Evolutionary conservation across 2,888 invertebrate species (phyloP), one percentile per base, ranked within the genome.

Genomic region (Cheilosia urbana): DNA sequence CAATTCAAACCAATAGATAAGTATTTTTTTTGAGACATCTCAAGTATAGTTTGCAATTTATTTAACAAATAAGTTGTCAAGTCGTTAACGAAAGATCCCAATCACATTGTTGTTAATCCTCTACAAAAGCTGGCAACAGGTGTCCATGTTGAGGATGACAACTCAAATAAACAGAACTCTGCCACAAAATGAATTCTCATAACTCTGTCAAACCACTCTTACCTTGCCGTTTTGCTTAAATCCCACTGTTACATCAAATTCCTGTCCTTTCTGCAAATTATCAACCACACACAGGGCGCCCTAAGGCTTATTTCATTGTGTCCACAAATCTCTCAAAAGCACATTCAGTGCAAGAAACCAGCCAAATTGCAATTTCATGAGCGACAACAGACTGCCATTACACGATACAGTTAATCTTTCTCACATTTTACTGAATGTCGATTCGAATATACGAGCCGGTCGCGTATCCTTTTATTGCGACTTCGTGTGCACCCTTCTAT

Each of bases 351-450:
- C 21, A 34, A 53, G 30, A 71, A 65, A 53, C 62, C 62, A 30
- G 34, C 53, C 30, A 68, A 71, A 83, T 72, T 72, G 66, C 62
- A 68, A 68, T 78, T 72, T 66, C 21, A 77, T 62, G 69, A 81
- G 30, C 57, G 30, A 42, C 63, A 62, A 72, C 58, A 65, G 60
- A 60, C 63, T 37, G 45, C 58, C 47, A 55, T 30, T 57, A 51
- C 37, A 30, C 3, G 42, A 69, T 51, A 47, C n/a, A 13, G 69
- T 69, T 71, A 71, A 65, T 72, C 47, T 51, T 63, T 69, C 42
- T n/a, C 21, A 34, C 66, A 58, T 51, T 60, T 66, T 57, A 40
- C 34, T 40, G 17, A 63, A 55, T 27, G 58, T 81, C 71, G 53
- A 47, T 65, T 58, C 71, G 63, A 71, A 71, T 53, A 24, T 51